Evolutionary conservation across 37 sponge, comb jelly and placozoan genomes (phyloP).

Genomic region (Corticium candelabrum): DNA sequence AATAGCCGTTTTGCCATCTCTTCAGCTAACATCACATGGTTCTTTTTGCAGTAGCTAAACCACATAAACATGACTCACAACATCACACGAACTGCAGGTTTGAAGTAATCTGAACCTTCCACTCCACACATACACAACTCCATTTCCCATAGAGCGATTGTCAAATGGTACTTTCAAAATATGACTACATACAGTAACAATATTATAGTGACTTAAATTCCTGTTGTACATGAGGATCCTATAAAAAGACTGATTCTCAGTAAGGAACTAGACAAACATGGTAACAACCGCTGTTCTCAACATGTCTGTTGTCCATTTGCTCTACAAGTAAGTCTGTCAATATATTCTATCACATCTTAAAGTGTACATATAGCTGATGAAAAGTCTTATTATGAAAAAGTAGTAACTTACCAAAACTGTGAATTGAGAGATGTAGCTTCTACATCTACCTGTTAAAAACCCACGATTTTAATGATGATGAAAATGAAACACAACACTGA

Average conservation of each 20-base stretch:
- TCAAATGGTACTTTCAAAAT: slow-evolving; percentile 90
- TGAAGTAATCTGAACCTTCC: slow-evolving; percentile 31
- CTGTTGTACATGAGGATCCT: background rate
- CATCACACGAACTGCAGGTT: background rate
- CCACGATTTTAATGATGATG: background rate
- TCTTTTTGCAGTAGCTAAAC: background rate
- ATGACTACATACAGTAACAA: slow-evolving; percentile 32
- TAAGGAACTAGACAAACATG: background rate
- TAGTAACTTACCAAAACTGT: too few relatives aligned
- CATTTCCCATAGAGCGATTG: slow-evolving; percentile 50
- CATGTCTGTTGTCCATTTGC: too few relatives aligned
- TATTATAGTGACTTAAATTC: too few relatives aligned
- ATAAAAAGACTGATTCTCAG: background rate
- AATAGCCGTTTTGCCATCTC: background rate
- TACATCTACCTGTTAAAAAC: too few relatives aligned
- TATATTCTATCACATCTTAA: too few relatives aligned
- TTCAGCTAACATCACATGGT: background rate
- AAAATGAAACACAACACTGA: background rate
- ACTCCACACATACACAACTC: slow-evolving; percentile 92
- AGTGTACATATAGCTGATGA: too few relatives aligned
- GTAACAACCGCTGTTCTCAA: background rate
- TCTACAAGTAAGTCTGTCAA: too few relatives aligned
- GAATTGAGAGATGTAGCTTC: too few relatives aligned
- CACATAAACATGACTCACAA: background rate
- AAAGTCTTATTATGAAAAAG: too few relatives aligned